Base-by-base conservation (phyloP, 2,888 invertebrate genomes). In the Drosophila histrio region DNA sequence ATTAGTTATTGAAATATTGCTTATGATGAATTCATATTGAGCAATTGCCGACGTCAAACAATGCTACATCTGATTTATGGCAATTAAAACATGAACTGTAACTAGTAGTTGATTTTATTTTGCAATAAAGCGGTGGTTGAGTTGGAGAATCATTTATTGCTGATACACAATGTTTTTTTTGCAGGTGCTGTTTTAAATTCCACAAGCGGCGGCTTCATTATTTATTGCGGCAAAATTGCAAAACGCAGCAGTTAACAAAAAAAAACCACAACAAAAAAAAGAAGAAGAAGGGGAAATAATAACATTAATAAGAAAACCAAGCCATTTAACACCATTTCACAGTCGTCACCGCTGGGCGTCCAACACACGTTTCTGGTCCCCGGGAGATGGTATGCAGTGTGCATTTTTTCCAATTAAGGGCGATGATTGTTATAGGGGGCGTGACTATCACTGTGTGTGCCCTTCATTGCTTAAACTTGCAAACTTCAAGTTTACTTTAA, bases 181-280 rank as follows among this genome's bases (percentile, higher is more conserved):
- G 36, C 46, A 46, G 38, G 11, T 28, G 30, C 54, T 49, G 56
- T 57, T 44, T 46, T 56, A 60, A 73, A 72, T 70, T 76, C 71
- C 79, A 78, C 70, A 71, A 80, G 77, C 70, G 69, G 64, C 60
- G 69, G 64, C 60, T 80, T 62, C 62, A 83, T 82, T 77, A 84
- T 84, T 83, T 80, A 83, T 81, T 68, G 77, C 71, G 63, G 53
- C 57, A 60, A 74, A 80, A 80, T 78, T 84, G 67, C 67, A 68
- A 71, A 79, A 64, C 65, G 67, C 67, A 69, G 73, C 66, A 65
- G 61, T 60, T 56, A 57, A 66, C 65, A 61, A 44, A 79, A 66
- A 66, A 61, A 44, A 79, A 62, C 43, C 54, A 46, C 56, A 13
- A n/a, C 19, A 30, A n/a, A 13, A 13, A 21, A 9, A n/a, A n/a